Evolutionary conservation across 1,140 invertebrate genomes (phyloP).

Genomic region (Ctenoplectra terminalis): DNA sequence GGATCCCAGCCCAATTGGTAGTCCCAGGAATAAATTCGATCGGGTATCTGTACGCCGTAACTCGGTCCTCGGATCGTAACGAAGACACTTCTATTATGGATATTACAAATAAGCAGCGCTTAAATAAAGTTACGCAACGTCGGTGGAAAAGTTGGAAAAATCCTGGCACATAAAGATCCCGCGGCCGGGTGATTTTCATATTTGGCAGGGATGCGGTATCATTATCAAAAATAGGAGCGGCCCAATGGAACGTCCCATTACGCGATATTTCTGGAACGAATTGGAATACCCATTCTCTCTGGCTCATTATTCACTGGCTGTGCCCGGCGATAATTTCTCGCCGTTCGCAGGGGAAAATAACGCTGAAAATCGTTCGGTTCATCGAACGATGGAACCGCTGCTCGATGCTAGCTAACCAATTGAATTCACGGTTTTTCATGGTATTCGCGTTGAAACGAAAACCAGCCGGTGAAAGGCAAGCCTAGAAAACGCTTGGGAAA

Average conservation of each 20-base stretch:
- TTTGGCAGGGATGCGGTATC: slow-evolving; percentile 1
- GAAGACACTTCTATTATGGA: slow-evolving; percentile 5
- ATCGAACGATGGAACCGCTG: too few relatives aligned
- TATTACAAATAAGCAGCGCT: slow-evolving; percentile 28
- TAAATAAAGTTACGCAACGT: slow-evolving; percentile 11
- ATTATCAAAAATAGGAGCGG: slow-evolving; percentile 3
- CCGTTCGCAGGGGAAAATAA: not conserved
- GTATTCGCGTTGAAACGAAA: too few relatives aligned
- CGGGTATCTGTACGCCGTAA: not conserved
- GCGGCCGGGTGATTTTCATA: slow-evolving; percentile 3
- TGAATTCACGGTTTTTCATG: too few relatives aligned
- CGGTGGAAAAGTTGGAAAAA: not conserved
- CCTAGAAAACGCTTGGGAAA: not conserved
- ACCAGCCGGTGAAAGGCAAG: not conserved
- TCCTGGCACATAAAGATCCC: not conserved
- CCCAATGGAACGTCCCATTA: not conserved
- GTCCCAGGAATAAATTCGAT: not conserved
- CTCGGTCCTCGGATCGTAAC: not conserved
- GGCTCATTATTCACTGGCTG: not conserved
- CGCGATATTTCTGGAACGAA: not conserved
- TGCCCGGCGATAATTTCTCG: not conserved
- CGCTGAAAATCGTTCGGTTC: not conserved
- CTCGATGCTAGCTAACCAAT: too few relatives aligned
- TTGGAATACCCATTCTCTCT: not conserved
- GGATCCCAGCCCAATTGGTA: slow-evolving; percentile 10